Evolutionary conservation across 2,797 vertebrate genomes (phyloP), one percentile per base, ranked within the genome.

Genomic region (Alectoris magna): DNA sequence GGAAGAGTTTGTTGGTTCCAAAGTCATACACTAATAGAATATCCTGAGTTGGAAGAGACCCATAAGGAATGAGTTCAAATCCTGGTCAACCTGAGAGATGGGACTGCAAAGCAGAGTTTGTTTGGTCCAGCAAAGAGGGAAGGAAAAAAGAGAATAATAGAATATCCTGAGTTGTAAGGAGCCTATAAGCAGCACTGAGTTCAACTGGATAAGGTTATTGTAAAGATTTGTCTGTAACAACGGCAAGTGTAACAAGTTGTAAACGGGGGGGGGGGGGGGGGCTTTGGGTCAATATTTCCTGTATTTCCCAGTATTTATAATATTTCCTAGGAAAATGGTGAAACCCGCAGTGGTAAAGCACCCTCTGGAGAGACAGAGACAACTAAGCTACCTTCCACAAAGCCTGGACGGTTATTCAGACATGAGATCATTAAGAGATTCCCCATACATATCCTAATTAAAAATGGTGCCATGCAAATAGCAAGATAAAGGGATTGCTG

Each of bases 361-460:
- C 46, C 46, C 90, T 91, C 81, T 85, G 90, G 78, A 94, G 90
- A 94, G 58, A 36, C 44, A 74, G 58, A 82, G 38, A 43, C 75
- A 90, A 88, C 68, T 23, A 75, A 92, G 69, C 73, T 85, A 77
- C 64, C 53, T 71, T 78, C 87, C 56, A 63, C 77, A 78, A 62
- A 91, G 82, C 55, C 81, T 62, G 94, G 70, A 55, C 90, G 82
- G 84, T 91, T 96, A 55, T 83, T 88, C 66, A 92, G 84, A 89
- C 76, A 88, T 56, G 67, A 95, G 84, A 94, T 94, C 87, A 81
- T 96, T 95, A 93, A 93, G 84, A 96, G 93, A 95, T 95, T 95
- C 91, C 85, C 87, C 78, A 87, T 84, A 91, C 81, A 91, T 92
- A 94, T 79, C 81, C 96, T 97, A 97, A 97, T 97, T 97, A 97